Evolutionary conservation across 2,888 invertebrate species (phyloP), one percentile per base, ranked within the genome.

Genomic region (Lasius fuliginosus): DNA sequence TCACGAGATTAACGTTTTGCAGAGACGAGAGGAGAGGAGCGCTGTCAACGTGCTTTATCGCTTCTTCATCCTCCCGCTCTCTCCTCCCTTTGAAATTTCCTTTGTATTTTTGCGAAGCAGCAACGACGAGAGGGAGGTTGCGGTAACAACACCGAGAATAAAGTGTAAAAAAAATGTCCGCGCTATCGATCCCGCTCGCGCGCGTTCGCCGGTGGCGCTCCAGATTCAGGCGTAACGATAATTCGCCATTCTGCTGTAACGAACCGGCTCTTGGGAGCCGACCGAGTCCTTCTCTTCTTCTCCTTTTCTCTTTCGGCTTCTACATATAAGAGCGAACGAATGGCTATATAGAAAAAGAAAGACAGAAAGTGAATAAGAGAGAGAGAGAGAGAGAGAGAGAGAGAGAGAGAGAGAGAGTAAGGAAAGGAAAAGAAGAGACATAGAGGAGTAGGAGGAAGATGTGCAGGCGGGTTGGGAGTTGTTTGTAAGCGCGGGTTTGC

Each of bases 201-300:
- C 36, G 85, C 82, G 68, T 85, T 83, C 77, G 75, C 75, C 65
- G 49, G 60, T 53, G 83, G 49, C 73, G 87, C 49, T 90, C 86
- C 75, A 91, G 86, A 91, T 88, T 91, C 90, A 82, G 81, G 79
- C 75, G 77, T 91, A 90, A 91, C 87, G 91, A 91, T 90, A 90
- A 91, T 91, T 90, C 86, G 89, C 87, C 86, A 83, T 83, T 87
- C 87, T 77, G 67, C 79, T 73, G 77, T 91, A 91, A 91, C 88
- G 89, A 91, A 88, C 86, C 81, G 79, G 69, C 77, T 84, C 82
- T 83, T 82, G 82, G 85, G 77, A 46, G 69, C 23, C 23, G 69
- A 3, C 62, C 69, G 75, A 86, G 81, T 83, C 18, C 23, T 53
- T 40, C 18, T 53, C 12, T 40, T 3, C n/a, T 3, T 75, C 36